These are phyloP conservation scores for Himalopsyche phryganea DNA, from an alignment of 1,140 invertebrate species.

Conservation along the genomic window DNA sequence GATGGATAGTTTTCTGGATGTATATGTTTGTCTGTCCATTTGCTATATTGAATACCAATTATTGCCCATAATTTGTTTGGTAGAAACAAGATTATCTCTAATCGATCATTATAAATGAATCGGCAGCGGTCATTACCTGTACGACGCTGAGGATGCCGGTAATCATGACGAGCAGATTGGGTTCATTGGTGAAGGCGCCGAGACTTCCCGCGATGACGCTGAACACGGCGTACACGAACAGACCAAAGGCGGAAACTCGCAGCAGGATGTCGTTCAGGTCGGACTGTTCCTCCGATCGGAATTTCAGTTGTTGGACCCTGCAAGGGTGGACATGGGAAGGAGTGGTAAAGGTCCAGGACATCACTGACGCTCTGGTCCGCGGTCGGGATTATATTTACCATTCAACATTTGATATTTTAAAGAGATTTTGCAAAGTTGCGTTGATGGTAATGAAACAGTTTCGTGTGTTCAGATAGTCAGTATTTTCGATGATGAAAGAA, in stretches of 20 bases:
- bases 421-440: background rate
- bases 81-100: too few relatives aligned
- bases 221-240: slow-evolving; percentile 90
- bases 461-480: background rate
- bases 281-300: slow-evolving; percentile 83
- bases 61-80: too few relatives aligned
- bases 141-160: slow-evolving; percentile 82
- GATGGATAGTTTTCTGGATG: too few relatives aligned
- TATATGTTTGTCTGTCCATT: too few relatives aligned
- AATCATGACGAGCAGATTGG: slow-evolving; percentile 84
- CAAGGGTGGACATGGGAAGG: slow-evolving; percentile 51
- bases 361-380: slow-evolving; percentile 45
- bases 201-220: slow-evolving; percentile 87
- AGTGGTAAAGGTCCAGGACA: slow-evolving; percentile 51
- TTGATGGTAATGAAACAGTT: too few relatives aligned
- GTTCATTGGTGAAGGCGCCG: slow-evolving; percentile 77
- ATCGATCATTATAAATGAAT: too few relatives aligned
- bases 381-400: background rate
- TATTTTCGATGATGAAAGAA: background rate
- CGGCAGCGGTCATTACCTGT: slow-evolving; percentile 56
- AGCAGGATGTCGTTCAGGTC: slow-evolving; percentile 87
- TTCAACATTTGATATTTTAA: background rate
- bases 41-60: too few relatives aligned
- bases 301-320: slow-evolving; percentile 83
- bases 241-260: slow-evolving; percentile 85